Conservation (phyloP, 2,797 vertebrate genomes). For the Melanotaenia nigrans region DNA sequence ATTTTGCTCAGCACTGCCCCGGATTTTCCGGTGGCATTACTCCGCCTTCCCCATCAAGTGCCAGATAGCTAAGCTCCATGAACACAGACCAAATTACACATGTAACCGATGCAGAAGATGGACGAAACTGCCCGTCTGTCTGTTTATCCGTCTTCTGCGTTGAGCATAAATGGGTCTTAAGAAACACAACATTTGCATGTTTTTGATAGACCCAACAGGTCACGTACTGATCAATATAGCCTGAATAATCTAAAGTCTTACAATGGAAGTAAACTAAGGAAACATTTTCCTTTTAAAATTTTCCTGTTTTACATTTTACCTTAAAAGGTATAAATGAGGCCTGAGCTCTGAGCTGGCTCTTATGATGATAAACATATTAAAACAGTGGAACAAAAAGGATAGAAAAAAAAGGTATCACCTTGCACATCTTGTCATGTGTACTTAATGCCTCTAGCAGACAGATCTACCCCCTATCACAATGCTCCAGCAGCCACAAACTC, state of each 20-base stretch:
- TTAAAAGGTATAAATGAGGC: not conserved
- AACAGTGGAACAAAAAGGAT: conserved; percentile 7
- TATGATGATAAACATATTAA: conserved; percentile 23
- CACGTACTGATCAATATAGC: not conserved
- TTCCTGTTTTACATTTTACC: not conserved
- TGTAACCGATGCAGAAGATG: no score
- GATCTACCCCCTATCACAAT: conserved; percentile 39
- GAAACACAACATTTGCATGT: not conserved
- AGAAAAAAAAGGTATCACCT: conserved; percentile 21
- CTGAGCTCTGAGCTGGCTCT: not conserved
- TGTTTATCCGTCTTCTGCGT: no score
- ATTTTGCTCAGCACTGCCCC: no score
- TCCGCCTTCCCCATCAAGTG: no score
- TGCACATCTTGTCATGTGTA: conserved; percentile 39
- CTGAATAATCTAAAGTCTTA: not conserved
- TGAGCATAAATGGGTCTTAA: no score
- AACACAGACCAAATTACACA: no score
- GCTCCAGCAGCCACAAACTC: conserved; percentile 48
- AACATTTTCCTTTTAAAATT: not conserved
- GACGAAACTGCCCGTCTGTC: no score
- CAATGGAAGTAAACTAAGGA: not conserved
- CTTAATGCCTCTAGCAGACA: conserved; percentile 25
- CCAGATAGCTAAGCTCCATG: no score
- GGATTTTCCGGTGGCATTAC: no score
- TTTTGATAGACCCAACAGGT: not conserved